Base-by-base conservation (phyloP, 2,888 invertebrate species). In the Drosophila mercatorum region DNA sequence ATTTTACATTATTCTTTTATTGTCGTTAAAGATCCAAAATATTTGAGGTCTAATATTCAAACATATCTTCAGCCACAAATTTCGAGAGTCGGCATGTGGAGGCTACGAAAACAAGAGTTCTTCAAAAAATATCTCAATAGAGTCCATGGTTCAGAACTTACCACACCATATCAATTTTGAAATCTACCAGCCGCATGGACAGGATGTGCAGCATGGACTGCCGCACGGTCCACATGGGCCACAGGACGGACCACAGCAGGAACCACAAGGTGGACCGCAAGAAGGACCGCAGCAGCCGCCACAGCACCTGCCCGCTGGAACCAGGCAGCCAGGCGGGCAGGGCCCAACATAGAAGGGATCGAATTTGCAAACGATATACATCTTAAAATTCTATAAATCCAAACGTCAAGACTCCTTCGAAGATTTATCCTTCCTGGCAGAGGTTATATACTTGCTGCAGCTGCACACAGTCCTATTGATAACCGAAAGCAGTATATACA, bases 341-440 rank as follows among this genome's bases (percentile, higher is more conserved):
- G 81, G 72, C 31, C 89, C 89, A 2, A 83, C 46, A 31, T 81
- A 81, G 61, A 86, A 88, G 8, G 84, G 87, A 68, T 84, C 49
- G 41, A 86, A 84, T 17, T 58, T 77, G 62, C 83, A 80, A 38
- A 47, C 72, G 36, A 83, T 52, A 62, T 41, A 62, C 78, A 86
- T 82, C 17, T 22, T 22, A 2, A 22, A 22, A 22, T 22, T 22
- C 22, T 22, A 22, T 1, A 22, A 22, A 22, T 1, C 2, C 22
- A 22, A 22, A 22, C 22, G 22, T 22, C 22, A 22, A 22, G 22
- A 2, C 22, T 41, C 8, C 8, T 7, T 12, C 58, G 7, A 17
- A 26, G 31, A 66, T 26, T 17, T 22, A 38, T 36, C 8, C 44
- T 44, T 44, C 12, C 10, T 26, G 40, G 31, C 2, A 22, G 7